phyloP scores from a whole-genome alignment of 2,888 invertebrate genomes.

The Diogma glabrata region DNA sequence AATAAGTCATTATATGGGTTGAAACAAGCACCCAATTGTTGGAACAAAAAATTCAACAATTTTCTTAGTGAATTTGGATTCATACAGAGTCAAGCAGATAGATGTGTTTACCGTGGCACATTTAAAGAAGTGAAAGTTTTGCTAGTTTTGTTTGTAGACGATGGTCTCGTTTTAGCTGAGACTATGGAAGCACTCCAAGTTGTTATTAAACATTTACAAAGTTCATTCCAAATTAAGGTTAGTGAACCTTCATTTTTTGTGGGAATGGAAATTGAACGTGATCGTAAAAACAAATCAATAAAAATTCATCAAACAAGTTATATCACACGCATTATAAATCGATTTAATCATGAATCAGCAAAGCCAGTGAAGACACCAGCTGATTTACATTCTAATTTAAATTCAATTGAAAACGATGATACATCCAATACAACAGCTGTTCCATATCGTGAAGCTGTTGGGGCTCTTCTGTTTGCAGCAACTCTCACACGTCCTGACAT shows the following conservation, averaged over 20 bases:
- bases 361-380: too few relatives aligned
- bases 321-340: too few relatives aligned
- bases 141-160: slow-evolving; percentile 11
- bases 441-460: slow-evolving; percentile 19
- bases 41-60: too few relatives aligned
- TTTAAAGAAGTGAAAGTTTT: too few relatives aligned
- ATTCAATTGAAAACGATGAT: too few relatives aligned
- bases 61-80: too few relatives aligned
- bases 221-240: not conserved
- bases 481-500: slow-evolving; percentile 21
- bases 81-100: too few relatives aligned
- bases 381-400: too few relatives aligned
- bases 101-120: too few relatives aligned
- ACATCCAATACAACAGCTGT: too few relatives aligned
- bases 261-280: not conserved
- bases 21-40: not conserved
- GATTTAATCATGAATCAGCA: too few relatives aligned
- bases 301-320: too few relatives aligned
- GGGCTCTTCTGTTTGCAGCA: slow-evolving; percentile 19
- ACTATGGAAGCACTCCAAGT: not conserved
- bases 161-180: slow-evolving; percentile 11
- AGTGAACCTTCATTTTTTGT: not conserved
- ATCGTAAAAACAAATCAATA: not conserved
- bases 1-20: not conserved
- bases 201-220: not conserved